Percentiles rank a stretch among this genome's conserved stretches.
These are phyloP conservation scores for Stegana nigrithorax DNA, from an alignment of 2,888 invertebrate genomes.

Conservation along the genomic window DNA sequence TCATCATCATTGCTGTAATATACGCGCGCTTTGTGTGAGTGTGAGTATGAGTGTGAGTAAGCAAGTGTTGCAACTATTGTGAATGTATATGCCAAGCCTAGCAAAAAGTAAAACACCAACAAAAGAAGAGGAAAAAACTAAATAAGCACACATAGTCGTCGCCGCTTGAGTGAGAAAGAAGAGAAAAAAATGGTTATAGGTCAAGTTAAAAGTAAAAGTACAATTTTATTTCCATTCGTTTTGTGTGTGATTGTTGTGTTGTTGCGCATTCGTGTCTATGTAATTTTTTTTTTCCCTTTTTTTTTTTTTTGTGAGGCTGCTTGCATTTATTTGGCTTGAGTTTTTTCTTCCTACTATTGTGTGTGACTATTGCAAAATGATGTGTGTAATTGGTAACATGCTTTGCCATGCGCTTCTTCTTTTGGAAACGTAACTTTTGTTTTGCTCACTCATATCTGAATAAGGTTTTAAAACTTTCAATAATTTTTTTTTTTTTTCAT, in stretches of 20 bases:
- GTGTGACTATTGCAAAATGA: not conserved
- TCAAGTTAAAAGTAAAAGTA: slow-evolving; percentile 60
- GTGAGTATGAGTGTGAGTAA: slow-evolving; percentile 25
- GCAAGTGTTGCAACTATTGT: no score
- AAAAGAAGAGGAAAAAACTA: not conserved
- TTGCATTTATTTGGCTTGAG: not conserved
- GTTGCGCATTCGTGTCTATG: slow-evolving; percentile 21
- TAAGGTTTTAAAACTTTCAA: no score
- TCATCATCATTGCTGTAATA: no score
- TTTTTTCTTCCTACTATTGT: not conserved
- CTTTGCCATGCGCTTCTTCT: no score
- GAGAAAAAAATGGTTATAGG: slow-evolving; percentile 41
- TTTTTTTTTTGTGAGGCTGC: slow-evolving; percentile 5
- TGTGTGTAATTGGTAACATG: slow-evolving; percentile 29
- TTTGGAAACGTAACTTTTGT: no score
- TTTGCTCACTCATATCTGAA: no score
- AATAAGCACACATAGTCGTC: no score
- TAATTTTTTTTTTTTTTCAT: slow-evolving; percentile 23
- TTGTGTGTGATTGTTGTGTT: slow-evolving; percentile 8
- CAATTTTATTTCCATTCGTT: slow-evolving; percentile 9
- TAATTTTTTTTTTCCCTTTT: slow-evolving; percentile 16
- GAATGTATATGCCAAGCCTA: no score
- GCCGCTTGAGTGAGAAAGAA: not conserved
- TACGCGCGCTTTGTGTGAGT: slow-evolving; percentile 40
- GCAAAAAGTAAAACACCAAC: no score